These are phyloP conservation scores for Carduelis carduelis DNA, from an alignment of 2,797 vertebrate species.

Conservation along the genomic window DNA sequence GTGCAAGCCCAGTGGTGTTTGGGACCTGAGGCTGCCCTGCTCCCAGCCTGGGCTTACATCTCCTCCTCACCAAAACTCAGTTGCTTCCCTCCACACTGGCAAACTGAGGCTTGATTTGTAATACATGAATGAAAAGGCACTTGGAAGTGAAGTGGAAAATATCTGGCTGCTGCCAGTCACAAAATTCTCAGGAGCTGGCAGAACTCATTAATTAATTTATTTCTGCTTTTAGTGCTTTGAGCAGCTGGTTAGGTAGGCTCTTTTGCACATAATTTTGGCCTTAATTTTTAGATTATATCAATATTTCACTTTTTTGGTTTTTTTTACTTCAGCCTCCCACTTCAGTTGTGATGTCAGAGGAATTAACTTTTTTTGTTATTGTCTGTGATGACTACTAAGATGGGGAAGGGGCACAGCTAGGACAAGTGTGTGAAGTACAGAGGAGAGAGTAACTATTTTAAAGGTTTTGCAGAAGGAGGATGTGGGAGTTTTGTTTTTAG, in stretches of 20 bases:
- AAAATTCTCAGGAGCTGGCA: neutral
- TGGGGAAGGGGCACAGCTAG: neutral
- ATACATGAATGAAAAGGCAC: neutral
- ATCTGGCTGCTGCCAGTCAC: neutral
- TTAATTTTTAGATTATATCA: neutral
- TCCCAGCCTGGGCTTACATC: neutral
- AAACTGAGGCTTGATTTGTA: neutral
- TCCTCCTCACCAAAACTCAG: neutral
- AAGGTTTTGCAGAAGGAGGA: neutral
- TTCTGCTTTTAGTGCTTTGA: neutral
- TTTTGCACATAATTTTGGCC: neutral
- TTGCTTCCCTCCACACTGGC: neutral
- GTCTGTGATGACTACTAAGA: neutral
- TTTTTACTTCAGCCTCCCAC: neutral
- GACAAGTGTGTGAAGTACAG: neutral
- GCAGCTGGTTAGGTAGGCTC: neutral
- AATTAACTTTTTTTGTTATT: neutral
- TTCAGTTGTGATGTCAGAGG: neutral
- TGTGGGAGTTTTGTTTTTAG: constrained; percentile 17
- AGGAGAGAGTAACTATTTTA: constrained; percentile 13
- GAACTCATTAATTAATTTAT: neutral
- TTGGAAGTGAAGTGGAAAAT: neutral
- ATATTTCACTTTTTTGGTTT: neutral
- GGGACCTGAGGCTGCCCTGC: neutral
- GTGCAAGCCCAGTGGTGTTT: neutral